Conservation (phyloP, 2,888 invertebrate species). For the Agrotis puta region DNA sequence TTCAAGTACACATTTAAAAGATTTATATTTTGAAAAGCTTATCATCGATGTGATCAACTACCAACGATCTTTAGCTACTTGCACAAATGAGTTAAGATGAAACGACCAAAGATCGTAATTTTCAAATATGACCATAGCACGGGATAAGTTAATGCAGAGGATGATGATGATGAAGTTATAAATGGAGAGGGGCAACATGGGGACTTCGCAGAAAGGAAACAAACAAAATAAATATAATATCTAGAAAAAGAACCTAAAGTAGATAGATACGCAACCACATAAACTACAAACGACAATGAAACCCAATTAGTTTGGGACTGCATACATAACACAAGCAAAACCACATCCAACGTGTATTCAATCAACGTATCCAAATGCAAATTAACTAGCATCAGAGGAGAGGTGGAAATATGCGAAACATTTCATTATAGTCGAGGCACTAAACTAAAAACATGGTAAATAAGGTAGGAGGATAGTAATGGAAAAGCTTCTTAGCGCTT, state of each 20-base stretch:
- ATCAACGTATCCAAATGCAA: slow-evolving; percentile 34
- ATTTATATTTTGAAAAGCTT: neutral
- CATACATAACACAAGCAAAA: slow-evolving; percentile 36
- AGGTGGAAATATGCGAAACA: slow-evolving; percentile 29
- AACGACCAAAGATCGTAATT: neutral
- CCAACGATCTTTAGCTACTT: neutral
- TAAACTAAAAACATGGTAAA: slow-evolving; percentile 1
- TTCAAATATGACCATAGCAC: neutral
- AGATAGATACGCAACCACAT: neutral
- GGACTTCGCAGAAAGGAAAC: neutral
- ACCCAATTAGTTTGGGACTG: slow-evolving; percentile 40
- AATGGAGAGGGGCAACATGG: neutral
- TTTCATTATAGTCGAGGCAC: slow-evolving; percentile 16
- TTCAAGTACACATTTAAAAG: neutral
- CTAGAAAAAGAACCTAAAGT: neutral
- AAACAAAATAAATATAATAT: no score
- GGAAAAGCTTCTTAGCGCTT: slow-evolving; percentile 6
- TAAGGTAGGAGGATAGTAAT: neutral
- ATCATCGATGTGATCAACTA: neutral
- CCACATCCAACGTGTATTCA: slow-evolving; percentile 45
- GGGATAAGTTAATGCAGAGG: neutral
- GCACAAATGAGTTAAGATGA: neutral
- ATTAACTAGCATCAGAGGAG: slow-evolving; percentile 24
- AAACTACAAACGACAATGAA: slow-evolving; percentile 23
- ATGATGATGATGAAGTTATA: neutral